These are phyloP conservation scores for Apocheima hispidaria DNA, from an alignment of 2,888 invertebrate species.

Conservation along the genomic window DNA sequence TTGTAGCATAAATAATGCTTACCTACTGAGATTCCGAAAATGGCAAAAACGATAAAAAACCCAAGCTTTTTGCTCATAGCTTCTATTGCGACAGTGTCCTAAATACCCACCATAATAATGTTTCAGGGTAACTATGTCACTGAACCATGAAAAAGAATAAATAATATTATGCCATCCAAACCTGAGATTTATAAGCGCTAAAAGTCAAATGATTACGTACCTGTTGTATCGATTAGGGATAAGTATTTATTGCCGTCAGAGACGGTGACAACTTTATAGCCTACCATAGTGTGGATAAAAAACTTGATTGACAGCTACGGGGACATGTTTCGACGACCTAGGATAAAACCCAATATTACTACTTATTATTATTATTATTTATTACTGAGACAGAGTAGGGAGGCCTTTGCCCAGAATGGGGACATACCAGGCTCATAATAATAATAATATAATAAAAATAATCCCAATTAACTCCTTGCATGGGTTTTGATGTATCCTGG, in stretches of 20 bases:
- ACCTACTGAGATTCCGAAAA: too few species aligned
- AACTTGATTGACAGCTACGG: conserved; percentile 7
- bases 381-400: too few species aligned
- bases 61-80: background rate
- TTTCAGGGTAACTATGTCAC: conserved; percentile 20
- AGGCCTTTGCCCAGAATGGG: too few species aligned
- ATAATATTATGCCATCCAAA: conserved; percentile 32
- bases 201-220: conserved; percentile 35
- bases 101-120: background rate
- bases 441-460: too few species aligned
- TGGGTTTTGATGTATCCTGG: too few species aligned
- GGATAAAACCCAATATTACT: too few species aligned
- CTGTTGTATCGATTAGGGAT: conserved; percentile 30
- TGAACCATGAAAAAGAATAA: conserved; percentile 32
- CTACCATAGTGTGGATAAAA: conserved; percentile 13
- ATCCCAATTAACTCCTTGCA: too few species aligned
- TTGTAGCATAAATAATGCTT: too few species aligned
- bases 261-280: conserved; percentile 28
- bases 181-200: conserved; percentile 36
- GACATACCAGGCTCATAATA: too few species aligned
- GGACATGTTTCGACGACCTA: too few species aligned
- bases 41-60: too few species aligned
- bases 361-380: too few species aligned
- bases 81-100: conserved; percentile 1
- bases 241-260: conserved; percentile 33